Evolutionary conservation across 2,113 vertebrate genomes (phyloP).

Genomic region (Hystrix cristata): DNA sequence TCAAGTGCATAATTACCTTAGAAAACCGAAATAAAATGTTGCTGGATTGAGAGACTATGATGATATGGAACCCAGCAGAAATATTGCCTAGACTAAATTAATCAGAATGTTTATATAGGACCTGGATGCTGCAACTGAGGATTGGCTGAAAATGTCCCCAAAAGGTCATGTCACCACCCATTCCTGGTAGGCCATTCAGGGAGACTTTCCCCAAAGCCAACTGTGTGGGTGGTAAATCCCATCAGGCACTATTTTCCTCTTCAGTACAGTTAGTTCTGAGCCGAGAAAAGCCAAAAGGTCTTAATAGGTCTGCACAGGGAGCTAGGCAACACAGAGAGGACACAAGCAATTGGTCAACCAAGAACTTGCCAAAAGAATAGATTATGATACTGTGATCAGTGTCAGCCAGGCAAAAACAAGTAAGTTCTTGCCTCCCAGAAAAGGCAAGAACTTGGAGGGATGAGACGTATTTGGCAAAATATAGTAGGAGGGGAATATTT

Average conservation of each 20-base stretch:
- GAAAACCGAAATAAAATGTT: constrained; percentile 45
- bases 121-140: neutral
- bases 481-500: neutral
- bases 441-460: neutral
- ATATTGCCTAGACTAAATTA: neutral
- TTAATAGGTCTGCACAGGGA: no score
- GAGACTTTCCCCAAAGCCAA: neutral
- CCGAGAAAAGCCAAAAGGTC: neutral
- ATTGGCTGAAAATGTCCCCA: neutral
- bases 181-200: neutral
- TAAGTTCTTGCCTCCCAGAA: neutral
- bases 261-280: neutral
- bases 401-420: neutral
- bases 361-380: neutral
- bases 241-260: neutral
- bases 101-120: neutral
- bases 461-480: neutral
- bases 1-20: constrained; percentile 6
- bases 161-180: constrained; percentile 16
- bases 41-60: neutral
- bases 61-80: neutral
- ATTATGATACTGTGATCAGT: neutral
- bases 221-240: neutral
- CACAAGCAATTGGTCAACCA: neutral
- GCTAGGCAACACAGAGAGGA: neutral